Base-by-base conservation (phyloP, 2,888 invertebrate genomes). In the Tyria jacobaeae region DNA sequence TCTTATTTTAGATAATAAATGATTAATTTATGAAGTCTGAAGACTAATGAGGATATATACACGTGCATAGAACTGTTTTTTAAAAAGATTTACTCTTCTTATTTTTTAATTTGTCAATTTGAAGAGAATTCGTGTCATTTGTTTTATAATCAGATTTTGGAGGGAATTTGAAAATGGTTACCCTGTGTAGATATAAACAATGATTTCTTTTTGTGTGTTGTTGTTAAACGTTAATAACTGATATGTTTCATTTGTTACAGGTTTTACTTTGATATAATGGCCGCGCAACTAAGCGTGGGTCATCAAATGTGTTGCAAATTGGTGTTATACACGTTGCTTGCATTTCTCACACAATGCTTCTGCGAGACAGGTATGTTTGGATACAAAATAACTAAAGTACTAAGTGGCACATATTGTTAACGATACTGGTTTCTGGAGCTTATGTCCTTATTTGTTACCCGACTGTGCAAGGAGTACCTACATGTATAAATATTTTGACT, bases 361-460 rank as follows among this genome's bases (percentile, higher is more conserved):
- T 78, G 83, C 48, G 80, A 89, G 71, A 83, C 88, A 73, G 89
- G 89, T 89, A 68, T 73, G 74, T 62, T 37, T 52, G 25, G 10
- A 17, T 34, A 31, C 7, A 51, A 14, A n/a, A 56, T 34, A 17
- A 12, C 17, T 27, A 12, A 7, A 41, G 39, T 41, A 6, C 6
- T 41, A 41, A 37, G 37, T 17, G n/a, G n/a, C n/a, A 17, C 7
- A 9, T 17, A 41, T 9, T 1, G 15, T 37, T 37, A 15, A 37
- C 5, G 37, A 5, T 37, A 15, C 4, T 35, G 4, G 14, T 37
- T 37, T 37, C 37, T 37, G 5, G 37, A 14, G 15, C 3, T 15
- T 15, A n/a, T n/a, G 15, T 15, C 14, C 15, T 15, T 17, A 17
- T 17, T 17, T 41, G 17, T 10, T 41, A 17, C 2, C 17, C 17